Base-by-base conservation (phyloP, 2,113 vertebrate species). In the Rhabdornis inornatus region DNA sequence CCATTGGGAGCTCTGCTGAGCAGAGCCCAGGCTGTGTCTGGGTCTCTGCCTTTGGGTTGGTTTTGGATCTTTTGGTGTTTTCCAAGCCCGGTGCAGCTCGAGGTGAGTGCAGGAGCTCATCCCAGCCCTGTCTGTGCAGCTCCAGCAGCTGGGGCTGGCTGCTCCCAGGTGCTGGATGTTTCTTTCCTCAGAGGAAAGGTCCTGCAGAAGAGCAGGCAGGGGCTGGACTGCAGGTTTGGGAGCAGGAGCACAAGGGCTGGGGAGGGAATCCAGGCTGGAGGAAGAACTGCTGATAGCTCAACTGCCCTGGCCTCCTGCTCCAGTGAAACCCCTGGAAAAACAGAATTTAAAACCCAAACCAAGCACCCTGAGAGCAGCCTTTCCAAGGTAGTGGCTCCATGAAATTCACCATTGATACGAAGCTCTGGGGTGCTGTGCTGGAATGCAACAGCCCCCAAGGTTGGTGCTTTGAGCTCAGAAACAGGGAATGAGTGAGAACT, bases 11-110 rank as follows among this genome's bases (percentile, higher is more conserved):
- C 23, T 9, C n/a, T 13, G 35, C 33, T 31, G 30, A 17, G 37
- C 42, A n/a, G 42, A 27, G 1, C 45, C 72, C 4, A 40, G 50
- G 19, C 50, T 24, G 10, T 52, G 53, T 6, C 44, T 11, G 56
- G 28, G 14, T 40, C 19, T 20, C 56, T 12, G 35, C 11, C 0
- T 14, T 31, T 20, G 13, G 18, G 55, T 19, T 45, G 42, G 47
- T 13, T 75, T 4, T 6, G 28, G 1, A 1, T 3, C 7, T 33
- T 3, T 1, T 2, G 7, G 1, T 10, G 18, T 15, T 30, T 27
- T 13, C 22, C 21, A 8, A 14, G 19, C 25, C 15, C 15, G 13
- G 40, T 42, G 40, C 13, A 42, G 40, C 40, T 18, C 20, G 25
- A 20, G 40, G 30, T 45, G n/a, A 11, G 59, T 2, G 59, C 15